A percentile compares a stretch with the other conserved stretches of the same genome.
Conservation (phyloP, 2,113 vertebrate species). For the Ciconia maguari region DNA sequence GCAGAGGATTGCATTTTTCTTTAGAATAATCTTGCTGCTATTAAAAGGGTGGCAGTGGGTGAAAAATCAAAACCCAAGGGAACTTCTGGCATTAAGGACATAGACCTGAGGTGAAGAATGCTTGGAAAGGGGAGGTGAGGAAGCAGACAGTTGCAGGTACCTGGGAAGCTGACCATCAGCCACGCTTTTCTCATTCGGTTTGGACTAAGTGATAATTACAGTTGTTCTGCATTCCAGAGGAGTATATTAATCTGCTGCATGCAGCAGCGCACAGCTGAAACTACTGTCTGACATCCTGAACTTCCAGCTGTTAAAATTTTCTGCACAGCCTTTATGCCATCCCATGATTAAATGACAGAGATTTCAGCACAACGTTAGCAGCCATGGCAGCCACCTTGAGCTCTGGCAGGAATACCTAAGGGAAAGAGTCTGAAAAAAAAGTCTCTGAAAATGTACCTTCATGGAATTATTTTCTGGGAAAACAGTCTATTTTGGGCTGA, state of each 20-base stretch:
- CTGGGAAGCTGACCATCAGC: not conserved
- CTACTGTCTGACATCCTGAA: not conserved
- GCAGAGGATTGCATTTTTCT: not conserved
- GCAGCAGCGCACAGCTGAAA: not conserved
- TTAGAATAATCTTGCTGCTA: not conserved
- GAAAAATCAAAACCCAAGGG: not conserved
- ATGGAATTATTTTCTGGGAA: conserved; percentile 4
- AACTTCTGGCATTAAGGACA: not conserved
- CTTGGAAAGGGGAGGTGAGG: not conserved
- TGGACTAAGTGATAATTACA: not conserved
- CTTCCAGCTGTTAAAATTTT: conserved; percentile 10
- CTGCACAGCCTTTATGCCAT: not conserved
- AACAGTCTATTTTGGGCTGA: not conserved
- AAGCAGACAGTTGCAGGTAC: not conserved
- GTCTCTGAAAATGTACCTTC: not conserved
- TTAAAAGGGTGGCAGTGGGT: not conserved
- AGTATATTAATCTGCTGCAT: not conserved
- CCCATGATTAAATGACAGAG: not conserved
- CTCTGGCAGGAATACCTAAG: not conserved
- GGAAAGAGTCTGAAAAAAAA: not conserved
- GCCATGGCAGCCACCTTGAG: not conserved
- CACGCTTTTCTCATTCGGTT: not conserved
- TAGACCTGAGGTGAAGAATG: not conserved
- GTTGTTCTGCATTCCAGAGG: not conserved
- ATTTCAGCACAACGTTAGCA: not conserved